Evolutionary conservation across 2,797 vertebrate genomes (phyloP).

Genomic region (Tadarida brasiliensis): DNA sequence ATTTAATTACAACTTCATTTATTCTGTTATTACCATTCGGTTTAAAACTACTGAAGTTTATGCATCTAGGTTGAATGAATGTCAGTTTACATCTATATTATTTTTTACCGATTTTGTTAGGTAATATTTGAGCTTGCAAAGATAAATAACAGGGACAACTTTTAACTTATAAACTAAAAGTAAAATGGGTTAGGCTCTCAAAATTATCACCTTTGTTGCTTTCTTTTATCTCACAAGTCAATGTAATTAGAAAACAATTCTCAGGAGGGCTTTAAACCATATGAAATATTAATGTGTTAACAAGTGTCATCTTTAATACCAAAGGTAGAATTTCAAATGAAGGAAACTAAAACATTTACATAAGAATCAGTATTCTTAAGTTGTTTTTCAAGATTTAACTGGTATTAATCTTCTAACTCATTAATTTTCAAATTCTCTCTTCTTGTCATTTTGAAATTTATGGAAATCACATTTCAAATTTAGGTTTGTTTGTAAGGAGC

Average conservation of each 20-base stretch:
- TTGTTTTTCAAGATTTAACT: not conserved
- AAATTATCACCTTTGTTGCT: not conserved
- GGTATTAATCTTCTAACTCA: not conserved
- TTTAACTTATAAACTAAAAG: not conserved
- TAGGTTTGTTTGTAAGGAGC: not conserved
- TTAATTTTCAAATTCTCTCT: slow-evolving; percentile 8
- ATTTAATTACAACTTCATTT: not conserved
- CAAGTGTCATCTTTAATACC: not conserved
- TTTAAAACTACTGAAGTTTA: not conserved
- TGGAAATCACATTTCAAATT: not conserved
- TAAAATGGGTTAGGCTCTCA: not conserved
- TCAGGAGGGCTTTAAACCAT: not conserved
- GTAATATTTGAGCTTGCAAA: slow-evolving; percentile 23
- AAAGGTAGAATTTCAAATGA: not conserved
- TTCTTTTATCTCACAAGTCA: not conserved
- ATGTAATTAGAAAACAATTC: slow-evolving; percentile 20
- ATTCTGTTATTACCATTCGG: not conserved
- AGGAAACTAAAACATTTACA: slow-evolving; percentile 26
- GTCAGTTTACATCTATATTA: not conserved
- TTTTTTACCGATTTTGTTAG: not conserved
- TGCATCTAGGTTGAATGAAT: not conserved
- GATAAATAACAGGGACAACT: not conserved
- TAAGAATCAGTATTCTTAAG: not conserved
- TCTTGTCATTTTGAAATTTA: not conserved
- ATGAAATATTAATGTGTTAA: slow-evolving; percentile 8